Conservation (phyloP, 2,888 invertebrate genomes). For the Drosophila pseudotalamancana region DNA sequence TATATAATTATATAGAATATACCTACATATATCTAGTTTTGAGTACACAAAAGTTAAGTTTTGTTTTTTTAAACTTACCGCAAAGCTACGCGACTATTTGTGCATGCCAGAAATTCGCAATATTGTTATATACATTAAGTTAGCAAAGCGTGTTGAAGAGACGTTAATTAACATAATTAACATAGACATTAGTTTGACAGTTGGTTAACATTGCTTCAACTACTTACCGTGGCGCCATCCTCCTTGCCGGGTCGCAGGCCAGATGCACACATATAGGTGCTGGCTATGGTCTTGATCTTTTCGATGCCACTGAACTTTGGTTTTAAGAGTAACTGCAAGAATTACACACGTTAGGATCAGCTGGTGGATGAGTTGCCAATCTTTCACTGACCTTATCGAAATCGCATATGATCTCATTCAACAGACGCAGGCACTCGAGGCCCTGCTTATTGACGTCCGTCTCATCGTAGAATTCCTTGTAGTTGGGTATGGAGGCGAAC, state of each 20-base stretch:
- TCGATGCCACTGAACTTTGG: slow-evolving; percentile 98
- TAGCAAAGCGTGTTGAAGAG: slow-evolving; percentile 61
- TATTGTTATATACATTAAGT: slow-evolving; percentile 64
- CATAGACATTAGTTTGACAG: slow-evolving; percentile 4
- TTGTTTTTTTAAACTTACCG: slow-evolving; percentile 71
- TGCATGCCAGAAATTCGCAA: slow-evolving; percentile 40
- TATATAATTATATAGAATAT: background rate
- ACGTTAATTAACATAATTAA: slow-evolving; percentile 45
- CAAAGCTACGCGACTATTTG: slow-evolving; percentile 78
- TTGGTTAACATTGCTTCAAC: background rate
- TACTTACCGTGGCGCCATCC: slow-evolving; percentile 88
- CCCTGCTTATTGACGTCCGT: slow-evolving; percentile 99
- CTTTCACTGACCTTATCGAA: slow-evolving; percentile 92
- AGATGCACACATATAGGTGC: slow-evolving; percentile 99
- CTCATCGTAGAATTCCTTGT: slow-evolving; percentile 98
- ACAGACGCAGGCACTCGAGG: slow-evolving; percentile 94
- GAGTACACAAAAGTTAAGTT: background rate
- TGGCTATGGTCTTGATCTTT: slow-evolving; percentile 99
- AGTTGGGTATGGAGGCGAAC: slow-evolving; percentile 99
- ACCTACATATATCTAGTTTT: background rate
- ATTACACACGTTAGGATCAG: background rate
- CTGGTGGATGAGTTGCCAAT: background rate
- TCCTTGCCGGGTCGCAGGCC: slow-evolving; percentile 95
- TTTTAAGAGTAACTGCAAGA: slow-evolving; percentile 90
- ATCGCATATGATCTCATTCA: slow-evolving; percentile 99